A percentile compares a stretch with the other conserved stretches of the same genome.
Evolutionary conservation across 2,888 invertebrate species (phyloP).

Genomic region (Xanthorhoe spadicearia): DNA sequence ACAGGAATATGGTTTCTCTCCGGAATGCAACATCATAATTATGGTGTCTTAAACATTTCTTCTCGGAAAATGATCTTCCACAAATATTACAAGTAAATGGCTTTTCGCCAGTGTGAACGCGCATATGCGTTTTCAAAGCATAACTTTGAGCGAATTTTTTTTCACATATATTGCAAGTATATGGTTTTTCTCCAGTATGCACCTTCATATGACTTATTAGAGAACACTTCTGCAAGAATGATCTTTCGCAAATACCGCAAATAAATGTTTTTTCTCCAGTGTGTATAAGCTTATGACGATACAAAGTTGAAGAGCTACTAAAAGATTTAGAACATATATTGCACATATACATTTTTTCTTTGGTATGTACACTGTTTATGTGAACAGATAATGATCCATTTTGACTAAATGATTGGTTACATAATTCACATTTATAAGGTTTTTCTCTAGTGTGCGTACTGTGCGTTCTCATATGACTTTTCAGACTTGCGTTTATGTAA

Average conservation of each 20-base stretch:
- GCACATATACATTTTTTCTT: too few relatives aligned
- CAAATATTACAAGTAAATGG: conserved; percentile 27
- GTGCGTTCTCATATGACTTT: conserved; percentile 23
- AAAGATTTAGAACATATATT: too few relatives aligned
- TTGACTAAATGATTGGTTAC: conserved; percentile 19
- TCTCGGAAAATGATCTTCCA: conserved; percentile 19
- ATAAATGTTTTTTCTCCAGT: too few relatives aligned
- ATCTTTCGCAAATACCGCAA: too few relatives aligned
- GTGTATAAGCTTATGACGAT: too few relatives aligned
- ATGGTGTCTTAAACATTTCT: conserved; percentile 21
- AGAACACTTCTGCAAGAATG: too few relatives aligned
- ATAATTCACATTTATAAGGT: conserved; percentile 24
- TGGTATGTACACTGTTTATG: too few relatives aligned
- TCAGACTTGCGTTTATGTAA: conserved; percentile 13
- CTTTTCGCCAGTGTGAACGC: conserved; percentile 29
- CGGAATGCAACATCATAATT: conserved; percentile 23
- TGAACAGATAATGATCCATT: conserved; percentile 5
- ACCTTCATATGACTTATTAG: conserved; percentile 17
- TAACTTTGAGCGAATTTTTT: conserved; percentile 20
- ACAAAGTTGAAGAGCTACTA: too few relatives aligned
- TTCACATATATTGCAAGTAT: conserved; percentile 22
- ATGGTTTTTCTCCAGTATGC: conserved; percentile 26
- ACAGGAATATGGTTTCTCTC: conserved; percentile 22
- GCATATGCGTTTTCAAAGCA: conserved; percentile 26
- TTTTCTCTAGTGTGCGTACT: conserved; percentile 27